Conservation (phyloP, 2,888 invertebrate species). For the Junonia oenone region DNA sequence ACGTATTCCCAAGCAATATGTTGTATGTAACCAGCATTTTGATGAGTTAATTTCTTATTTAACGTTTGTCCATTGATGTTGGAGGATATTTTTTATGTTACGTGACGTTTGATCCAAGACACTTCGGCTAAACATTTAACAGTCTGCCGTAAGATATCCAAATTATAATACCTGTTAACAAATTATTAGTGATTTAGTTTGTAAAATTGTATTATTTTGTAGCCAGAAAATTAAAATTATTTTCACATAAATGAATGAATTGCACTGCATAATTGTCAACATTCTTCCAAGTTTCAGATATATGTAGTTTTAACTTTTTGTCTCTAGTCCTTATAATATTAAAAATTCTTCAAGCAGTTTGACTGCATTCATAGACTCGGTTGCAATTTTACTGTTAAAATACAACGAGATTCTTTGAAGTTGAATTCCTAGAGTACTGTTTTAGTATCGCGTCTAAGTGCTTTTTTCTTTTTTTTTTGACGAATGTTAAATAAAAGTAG, state of each 20-base stretch:
- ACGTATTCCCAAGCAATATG: background rate
- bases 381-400: background rate
- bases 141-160: too few relatives aligned
- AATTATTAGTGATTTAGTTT: too few relatives aligned
- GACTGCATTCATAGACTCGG: constrained; percentile 6
- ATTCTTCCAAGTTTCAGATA: background rate
- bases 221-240: background rate
- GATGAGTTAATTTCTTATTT: constrained; percentile 9
- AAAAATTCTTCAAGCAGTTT: background rate
- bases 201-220: too few relatives aligned
- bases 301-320: constrained; percentile 1
- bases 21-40: constrained; percentile 3
- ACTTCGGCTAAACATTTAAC: too few relatives aligned
- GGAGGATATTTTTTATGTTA: constrained; percentile 9
- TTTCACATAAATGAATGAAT: background rate
- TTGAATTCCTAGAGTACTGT: background rate
- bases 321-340: background rate
- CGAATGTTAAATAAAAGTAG: too few relatives aligned
- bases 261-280: background rate
- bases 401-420: background rate
- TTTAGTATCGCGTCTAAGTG: background rate
- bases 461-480: too few relatives aligned
- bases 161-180: too few relatives aligned
- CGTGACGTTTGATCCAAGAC: background rate
- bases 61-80: constrained; percentile 4